Conservation (phyloP, 2,797 vertebrate genomes). For the Pyrocephalus nanus region DNA sequence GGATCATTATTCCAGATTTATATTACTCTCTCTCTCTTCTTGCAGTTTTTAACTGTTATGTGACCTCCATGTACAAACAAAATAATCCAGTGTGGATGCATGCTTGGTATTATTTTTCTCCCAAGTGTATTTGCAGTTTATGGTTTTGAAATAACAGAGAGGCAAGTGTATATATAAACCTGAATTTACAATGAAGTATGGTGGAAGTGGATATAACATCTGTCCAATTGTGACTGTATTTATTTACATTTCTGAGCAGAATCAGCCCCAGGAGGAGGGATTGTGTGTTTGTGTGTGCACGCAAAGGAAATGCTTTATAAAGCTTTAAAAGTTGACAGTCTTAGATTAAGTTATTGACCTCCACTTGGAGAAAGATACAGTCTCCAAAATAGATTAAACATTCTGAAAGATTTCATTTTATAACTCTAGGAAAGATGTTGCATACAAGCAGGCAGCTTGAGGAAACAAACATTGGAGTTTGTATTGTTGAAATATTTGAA, state of each 20-base stretch:
- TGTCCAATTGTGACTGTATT: constrained; percentile 27
- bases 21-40: background rate
- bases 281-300: background rate
- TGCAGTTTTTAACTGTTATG: background rate
- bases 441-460: background rate
- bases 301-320: background rate
- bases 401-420: constrained; percentile 10
- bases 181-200: constrained; percentile 37
- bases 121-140: background rate
- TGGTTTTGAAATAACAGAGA: constrained; percentile 25
- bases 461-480: background rate
- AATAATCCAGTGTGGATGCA: background rate
- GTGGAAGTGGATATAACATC: constrained; percentile 20
- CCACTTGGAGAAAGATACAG: background rate
- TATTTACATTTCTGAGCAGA: constrained; percentile 35
- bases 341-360: constrained; percentile 19
- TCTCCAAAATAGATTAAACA: constrained; percentile 10
- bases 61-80: background rate
- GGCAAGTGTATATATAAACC: background rate
- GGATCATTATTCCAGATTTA: background rate
- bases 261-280: background rate
- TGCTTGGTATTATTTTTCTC: constrained; percentile 12
- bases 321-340: background rate
- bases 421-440: background rate
- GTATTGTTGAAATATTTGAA: background rate